A percentile compares a stretch with the other conserved stretches of the same genome.
Conservation (phyloP, 1,140 invertebrate genomes). For the Drosophila sulfurigaster region DNA sequence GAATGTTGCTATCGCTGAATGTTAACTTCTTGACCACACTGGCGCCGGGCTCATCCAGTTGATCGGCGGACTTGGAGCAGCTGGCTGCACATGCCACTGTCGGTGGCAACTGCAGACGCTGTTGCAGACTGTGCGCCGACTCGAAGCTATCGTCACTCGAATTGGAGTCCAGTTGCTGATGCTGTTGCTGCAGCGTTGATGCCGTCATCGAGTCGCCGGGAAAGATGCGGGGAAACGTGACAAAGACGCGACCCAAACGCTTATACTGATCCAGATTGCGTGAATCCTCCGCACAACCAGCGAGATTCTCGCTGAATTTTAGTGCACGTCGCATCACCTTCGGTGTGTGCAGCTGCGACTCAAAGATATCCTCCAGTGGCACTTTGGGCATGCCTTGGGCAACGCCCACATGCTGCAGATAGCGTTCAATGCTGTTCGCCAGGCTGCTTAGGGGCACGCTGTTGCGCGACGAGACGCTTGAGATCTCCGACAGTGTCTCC, state of each 20-base stretch:
- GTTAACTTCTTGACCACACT: conserved; percentile 67
- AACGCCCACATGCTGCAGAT: conserved; percentile 75
- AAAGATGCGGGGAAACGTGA: conserved; percentile 78
- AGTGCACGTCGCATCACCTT: conserved; percentile 88
- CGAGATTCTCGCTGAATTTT: conserved; percentile 88
- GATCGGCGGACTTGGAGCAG: conserved; percentile 82
- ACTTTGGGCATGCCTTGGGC: conserved; percentile 41
- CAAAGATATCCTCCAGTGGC: conserved; percentile 71
- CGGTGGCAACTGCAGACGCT: conserved; percentile 54
- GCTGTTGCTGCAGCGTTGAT: conserved; percentile 6
- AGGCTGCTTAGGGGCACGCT: conserved; percentile 85
- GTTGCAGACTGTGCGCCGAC: conserved; percentile 75
- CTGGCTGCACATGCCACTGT: conserved; percentile 42
- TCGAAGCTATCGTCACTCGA: conserved; percentile 83
- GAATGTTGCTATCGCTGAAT: conserved; percentile 81
- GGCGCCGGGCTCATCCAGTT: conserved; percentile 59
- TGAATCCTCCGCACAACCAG: conserved; percentile 88
- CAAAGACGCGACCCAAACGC: conserved; percentile 80
- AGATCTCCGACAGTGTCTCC: conserved; percentile 93
- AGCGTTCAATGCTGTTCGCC: conserved; percentile 83
- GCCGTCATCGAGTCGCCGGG: conserved; percentile 21
- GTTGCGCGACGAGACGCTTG: conserved; percentile 87
- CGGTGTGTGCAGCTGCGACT: conserved; percentile 85
- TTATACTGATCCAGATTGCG: conserved; percentile 81
- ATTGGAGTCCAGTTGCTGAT: conserved; percentile 60